Base-by-base conservation (phyloP, 2,888 invertebrate genomes). In the Drosophila niveifrons region DNA sequence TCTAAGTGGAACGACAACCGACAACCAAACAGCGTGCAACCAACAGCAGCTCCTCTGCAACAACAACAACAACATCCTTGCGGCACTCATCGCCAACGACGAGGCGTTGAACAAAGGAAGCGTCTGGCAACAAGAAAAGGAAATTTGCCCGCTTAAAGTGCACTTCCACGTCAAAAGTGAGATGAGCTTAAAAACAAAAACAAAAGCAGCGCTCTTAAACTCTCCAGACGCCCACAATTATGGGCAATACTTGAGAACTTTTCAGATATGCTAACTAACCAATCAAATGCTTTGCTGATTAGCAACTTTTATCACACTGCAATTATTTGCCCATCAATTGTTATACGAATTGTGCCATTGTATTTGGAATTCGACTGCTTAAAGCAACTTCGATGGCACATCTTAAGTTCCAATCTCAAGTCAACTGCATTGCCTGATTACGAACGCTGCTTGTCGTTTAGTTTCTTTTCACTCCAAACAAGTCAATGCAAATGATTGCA, bases 401-500 rank as follows among this genome's bases (percentile, higher is more conserved):
- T 6, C 6, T 6, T 23, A 23, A 23, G 23, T 23, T 23, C 1
- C 23, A 6, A 23, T 23, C 23, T 23, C 11, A 9, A 39, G 51
- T 78, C 62, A n/a, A 48, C n/a, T 66, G 58, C 51, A 55, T 17
- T 18, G 34, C n/a, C 18, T 53, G 59, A 46, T 56, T 64, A 53
- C 39, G 29, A 56, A 31, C 6, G 18, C 13, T 23, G 23, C 9
- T 13, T 36, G n/a, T 23, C 8, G 2, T 41, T 13, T 1, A 6
- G 15, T 11, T 15, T 23, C 36, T 39, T 46, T n/a, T 3, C 28
- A 34, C 10, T 39, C 2, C n/a, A 50, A 66, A 46, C 58, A 72
- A 78, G 76, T 75, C 89, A 87, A 85, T 82, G 89, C 86, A 88
- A 75, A 89, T 89, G 85, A 89, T 84, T 85, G 88, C 86, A 82